A percentile compares a stretch with the other conserved stretches of the same genome.
Evolutionary conservation across 1,140 invertebrate species (phyloP).

Genomic region (Physella acuta): DNA sequence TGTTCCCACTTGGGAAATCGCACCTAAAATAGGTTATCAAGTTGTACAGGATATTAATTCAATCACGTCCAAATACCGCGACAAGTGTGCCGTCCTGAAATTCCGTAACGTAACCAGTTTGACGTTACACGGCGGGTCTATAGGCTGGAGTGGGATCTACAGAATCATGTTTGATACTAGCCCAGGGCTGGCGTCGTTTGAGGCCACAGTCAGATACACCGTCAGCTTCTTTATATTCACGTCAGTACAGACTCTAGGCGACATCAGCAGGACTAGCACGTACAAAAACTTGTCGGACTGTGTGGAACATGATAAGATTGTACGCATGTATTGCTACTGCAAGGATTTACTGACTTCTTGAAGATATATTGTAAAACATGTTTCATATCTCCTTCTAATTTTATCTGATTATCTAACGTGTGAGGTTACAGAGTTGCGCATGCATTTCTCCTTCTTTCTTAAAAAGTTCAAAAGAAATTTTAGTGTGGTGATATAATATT

Average conservation of each 20-base stretch:
- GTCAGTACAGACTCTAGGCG: neutral
- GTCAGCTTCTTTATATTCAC: neutral
- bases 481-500: too few relatives aligned
- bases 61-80: neutral
- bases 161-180: conserved; percentile 1
- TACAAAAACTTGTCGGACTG: neutral
- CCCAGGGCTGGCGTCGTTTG: neutral
- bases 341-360: neutral
- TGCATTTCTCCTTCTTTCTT: too few relatives aligned
- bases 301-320: neutral
- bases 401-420: too few relatives aligned
- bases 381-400: too few relatives aligned
- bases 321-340: conserved; percentile 8
- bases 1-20: neutral
- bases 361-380: too few relatives aligned
- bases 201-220: conserved; percentile 4
- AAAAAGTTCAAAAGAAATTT: too few relatives aligned
- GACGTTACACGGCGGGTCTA: neutral
- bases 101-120: neutral
- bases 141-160: neutral
- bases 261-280: neutral
- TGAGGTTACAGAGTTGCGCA: too few relatives aligned
- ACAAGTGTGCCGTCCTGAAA: neutral
- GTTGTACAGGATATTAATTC: neutral
- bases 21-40: neutral